Conservation (phyloP, 2,113 vertebrate genomes). For the Aptenodytes patagonicus region DNA sequence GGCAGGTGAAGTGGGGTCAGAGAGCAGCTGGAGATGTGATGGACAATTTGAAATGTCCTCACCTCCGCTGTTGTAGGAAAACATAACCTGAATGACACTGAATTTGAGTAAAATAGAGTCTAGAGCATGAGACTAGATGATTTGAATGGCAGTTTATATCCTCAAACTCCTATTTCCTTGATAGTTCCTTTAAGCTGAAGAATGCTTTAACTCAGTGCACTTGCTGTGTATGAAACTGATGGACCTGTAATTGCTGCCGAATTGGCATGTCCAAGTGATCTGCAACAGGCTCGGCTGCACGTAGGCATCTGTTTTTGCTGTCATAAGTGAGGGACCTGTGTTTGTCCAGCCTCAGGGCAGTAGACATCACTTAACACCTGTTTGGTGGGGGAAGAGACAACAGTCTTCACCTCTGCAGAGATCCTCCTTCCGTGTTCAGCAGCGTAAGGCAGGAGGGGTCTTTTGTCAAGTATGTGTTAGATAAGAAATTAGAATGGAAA, state of each 20-base stretch:
- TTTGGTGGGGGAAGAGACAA: neutral
- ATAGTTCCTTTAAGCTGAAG: neutral
- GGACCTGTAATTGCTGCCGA: neutral
- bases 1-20: neutral
- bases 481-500: neutral
- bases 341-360: neutral
- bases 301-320: neutral
- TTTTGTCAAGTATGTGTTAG: neutral
- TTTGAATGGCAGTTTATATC: neutral
- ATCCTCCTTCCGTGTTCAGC: neutral
- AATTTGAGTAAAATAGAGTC: neutral
- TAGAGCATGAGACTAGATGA: neutral
- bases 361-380: neutral
- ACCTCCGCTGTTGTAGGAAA: neutral
- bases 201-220: neutral
- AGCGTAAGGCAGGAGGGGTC: neutral
- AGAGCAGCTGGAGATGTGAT: neutral
- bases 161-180: neutral
- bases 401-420: neutral
- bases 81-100: neutral
- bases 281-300: fast-evolving
- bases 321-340: neutral
- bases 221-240: fast-evolving
- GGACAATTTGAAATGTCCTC: neutral
- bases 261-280: neutral